phyloP scores from a whole-genome alignment of 2,797 vertebrate genomes.

The Muscicapa striata region DNA sequence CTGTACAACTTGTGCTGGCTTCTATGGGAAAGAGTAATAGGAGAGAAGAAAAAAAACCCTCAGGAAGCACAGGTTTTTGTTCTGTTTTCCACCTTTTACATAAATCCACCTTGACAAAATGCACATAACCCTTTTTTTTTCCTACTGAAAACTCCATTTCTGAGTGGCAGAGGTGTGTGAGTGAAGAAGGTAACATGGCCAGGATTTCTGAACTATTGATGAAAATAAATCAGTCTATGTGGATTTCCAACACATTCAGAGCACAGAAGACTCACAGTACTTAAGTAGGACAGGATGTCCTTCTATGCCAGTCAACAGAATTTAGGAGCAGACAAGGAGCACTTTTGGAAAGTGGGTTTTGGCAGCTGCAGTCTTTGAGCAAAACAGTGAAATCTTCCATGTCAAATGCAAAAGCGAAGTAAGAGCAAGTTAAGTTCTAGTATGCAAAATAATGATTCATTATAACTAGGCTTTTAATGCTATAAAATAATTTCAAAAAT shows the following conservation, averaged over 20 bases:
- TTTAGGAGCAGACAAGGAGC: not conserved
- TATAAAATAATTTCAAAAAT: not conserved
- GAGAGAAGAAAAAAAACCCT: accelerated
- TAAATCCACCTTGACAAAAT: not conserved
- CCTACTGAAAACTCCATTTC: not conserved
- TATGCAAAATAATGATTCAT: not conserved
- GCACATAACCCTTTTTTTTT: not conserved
- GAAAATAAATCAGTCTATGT: not conserved
- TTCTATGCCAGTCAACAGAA: not conserved
- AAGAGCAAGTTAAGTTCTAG: not conserved
- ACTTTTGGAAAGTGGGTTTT: not conserved
- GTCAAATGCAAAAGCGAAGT: not conserved
- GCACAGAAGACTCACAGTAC: not conserved
- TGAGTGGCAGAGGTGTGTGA: not conserved
- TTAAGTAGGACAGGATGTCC: accelerated
- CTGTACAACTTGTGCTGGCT: not conserved
- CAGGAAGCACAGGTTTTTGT: not conserved
- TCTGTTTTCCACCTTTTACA: not conserved
- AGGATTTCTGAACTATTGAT: not conserved
- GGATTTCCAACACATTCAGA: not conserved
- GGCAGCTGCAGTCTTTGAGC: not conserved
- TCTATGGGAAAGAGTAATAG: not conserved
- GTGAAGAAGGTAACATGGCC: not conserved
- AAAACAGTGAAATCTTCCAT: not conserved
- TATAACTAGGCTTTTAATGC: not conserved